These are phyloP conservation scores for Pseudococcus viburni DNA, from an alignment of 2,888 invertebrate genomes.

Conservation along the genomic window DNA sequence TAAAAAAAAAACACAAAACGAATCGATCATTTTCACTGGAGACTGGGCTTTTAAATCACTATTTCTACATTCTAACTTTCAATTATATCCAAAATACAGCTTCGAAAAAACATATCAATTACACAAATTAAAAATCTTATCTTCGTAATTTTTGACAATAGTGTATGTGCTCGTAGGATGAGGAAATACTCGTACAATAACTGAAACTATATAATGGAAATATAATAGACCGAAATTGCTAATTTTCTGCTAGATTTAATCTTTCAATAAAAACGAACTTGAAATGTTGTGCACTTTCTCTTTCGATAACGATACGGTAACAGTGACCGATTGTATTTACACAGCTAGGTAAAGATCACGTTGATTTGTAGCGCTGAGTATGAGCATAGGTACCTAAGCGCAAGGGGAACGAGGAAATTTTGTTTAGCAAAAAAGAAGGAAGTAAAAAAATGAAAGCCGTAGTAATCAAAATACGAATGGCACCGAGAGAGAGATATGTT, in stretches of 20 bases:
- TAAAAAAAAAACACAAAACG: no score
- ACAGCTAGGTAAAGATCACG: slow-evolving; percentile 61
- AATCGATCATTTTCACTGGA: no score
- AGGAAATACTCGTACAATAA: background rate
- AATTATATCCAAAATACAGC: no score
- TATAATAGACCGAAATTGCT: background rate
- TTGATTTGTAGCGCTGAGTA: slow-evolving; percentile 1
- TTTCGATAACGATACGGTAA: slow-evolving; percentile 61
- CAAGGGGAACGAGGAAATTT: slow-evolving; percentile 56
- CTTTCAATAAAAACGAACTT: slow-evolving; percentile 35
- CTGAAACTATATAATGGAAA: background rate
- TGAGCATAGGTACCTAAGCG: background rate
- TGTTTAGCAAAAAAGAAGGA: slow-evolving; percentile 40
- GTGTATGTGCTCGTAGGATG: background rate
- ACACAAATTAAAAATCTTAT: no score
- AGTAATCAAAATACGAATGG: slow-evolving; percentile 55
- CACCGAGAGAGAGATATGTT: slow-evolving; percentile 54
- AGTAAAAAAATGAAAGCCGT: slow-evolving; percentile 60
- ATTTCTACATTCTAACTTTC: no score
- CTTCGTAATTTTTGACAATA: no score
- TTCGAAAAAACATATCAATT: no score
- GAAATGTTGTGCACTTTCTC: slow-evolving; percentile 56
- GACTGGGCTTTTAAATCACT: no score
- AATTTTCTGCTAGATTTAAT: slow-evolving; percentile 39
- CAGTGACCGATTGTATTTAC: slow-evolving; percentile 61